Evolutionary conservation across 2,797 vertebrate genomes (phyloP).

Genomic region (Threskiornis aethiopicus): DNA sequence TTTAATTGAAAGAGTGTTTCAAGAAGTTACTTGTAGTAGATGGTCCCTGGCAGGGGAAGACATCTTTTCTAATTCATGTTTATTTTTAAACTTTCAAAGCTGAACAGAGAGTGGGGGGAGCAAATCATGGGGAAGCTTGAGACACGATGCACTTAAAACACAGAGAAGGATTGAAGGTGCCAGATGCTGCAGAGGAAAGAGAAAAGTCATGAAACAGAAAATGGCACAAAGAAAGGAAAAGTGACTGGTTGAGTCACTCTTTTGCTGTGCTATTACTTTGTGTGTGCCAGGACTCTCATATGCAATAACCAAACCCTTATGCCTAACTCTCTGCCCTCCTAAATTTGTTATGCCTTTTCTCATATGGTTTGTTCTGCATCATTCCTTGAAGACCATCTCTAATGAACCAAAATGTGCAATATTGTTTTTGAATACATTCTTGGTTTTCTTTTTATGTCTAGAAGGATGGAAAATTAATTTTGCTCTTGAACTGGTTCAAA

Average conservation of each 20-base stretch:
- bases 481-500: conserved; percentile 20
- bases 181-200: not conserved
- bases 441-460: conserved; percentile 6
- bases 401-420: not conserved
- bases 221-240: not conserved
- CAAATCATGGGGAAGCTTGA: not conserved
- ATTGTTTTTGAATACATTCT: not conserved
- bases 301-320: not conserved
- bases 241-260: not conserved
- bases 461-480: conserved; percentile 11
- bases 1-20: not conserved
- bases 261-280: not conserved
- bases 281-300: not conserved
- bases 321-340: not conserved
- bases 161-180: not conserved
- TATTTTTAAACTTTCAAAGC: not conserved
- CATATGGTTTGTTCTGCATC: not conserved
- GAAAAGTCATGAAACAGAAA: not conserved
- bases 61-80: not conserved
- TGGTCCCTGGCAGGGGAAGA: not conserved
- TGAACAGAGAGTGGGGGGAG: rapidly evolving
- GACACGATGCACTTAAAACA: not conserved
- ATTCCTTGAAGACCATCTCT: not conserved
- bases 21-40: not conserved
- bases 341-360: not conserved